These are phyloP conservation scores for Apotomis turbidana DNA, from an alignment of 2,888 invertebrate genomes.

Conservation along the genomic window DNA sequence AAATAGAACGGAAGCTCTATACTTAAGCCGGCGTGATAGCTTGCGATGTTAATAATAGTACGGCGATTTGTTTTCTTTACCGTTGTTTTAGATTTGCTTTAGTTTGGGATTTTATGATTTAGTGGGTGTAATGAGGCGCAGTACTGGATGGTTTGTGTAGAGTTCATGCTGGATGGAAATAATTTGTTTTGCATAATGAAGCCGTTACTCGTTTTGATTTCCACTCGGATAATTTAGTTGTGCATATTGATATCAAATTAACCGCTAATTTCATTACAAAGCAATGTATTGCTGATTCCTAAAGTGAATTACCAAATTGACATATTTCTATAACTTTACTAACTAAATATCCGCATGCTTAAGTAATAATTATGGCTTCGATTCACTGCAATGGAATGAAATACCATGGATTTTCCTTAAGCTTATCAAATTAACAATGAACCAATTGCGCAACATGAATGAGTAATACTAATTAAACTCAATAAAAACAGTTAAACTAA, in stretches of 20 bases:
- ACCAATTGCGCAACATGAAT: background rate
- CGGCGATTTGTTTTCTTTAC: constrained; percentile 45
- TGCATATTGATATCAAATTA: background rate
- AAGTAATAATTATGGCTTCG: background rate
- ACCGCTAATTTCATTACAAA: background rate
- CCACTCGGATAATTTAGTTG: background rate
- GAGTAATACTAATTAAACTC: constrained; percentile 1
- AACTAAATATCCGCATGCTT: constrained; percentile 1
- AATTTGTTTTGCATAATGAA: constrained; percentile 1
- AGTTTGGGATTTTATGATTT: constrained; percentile 30
- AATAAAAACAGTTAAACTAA: background rate
- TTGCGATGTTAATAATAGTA: constrained; percentile 56
- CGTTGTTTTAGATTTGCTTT: constrained; percentile 31
- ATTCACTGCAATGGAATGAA: constrained; percentile 5
- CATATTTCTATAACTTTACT: background rate
- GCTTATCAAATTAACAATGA: constrained; percentile 7
- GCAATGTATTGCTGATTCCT: no score
- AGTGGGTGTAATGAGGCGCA: constrained; percentile 12
- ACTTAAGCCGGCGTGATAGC: constrained; percentile 66
- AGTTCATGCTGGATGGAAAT: background rate
- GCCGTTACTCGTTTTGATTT: background rate
- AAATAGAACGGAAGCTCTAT: constrained; percentile 78
- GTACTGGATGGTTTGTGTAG: background rate
- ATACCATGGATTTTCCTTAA: constrained; percentile 6
- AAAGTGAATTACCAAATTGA: background rate